phyloP scores from a whole-genome alignment of 2,113 vertebrate species.

The Brienomyrus brachyistius region DNA sequence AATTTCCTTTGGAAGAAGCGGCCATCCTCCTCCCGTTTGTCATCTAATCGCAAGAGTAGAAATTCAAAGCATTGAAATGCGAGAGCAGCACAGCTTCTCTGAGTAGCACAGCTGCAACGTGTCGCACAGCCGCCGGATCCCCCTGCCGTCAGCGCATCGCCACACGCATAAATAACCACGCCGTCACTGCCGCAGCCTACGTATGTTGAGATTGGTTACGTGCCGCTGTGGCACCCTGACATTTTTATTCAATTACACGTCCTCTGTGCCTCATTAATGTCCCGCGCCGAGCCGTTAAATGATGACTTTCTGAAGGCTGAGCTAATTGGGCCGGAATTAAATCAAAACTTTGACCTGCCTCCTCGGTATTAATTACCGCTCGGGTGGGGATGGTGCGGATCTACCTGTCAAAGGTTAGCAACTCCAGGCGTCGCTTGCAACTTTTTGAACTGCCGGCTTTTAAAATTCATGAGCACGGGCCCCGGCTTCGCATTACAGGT shows the following conservation, averaged over 20 bases:
- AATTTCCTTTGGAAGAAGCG: neutral
- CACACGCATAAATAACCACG: neutral
- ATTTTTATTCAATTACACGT: neutral
- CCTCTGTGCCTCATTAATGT: neutral
- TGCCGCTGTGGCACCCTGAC: neutral
- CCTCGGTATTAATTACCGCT: slow-evolving; percentile 10
- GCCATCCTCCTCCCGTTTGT: neutral
- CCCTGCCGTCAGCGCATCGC: neutral
- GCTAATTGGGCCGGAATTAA: neutral
- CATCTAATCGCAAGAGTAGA: neutral
- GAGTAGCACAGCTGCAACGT: neutral
- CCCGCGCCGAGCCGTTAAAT: neutral
- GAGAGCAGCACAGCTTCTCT: neutral
- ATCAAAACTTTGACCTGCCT: slow-evolving; percentile 13
- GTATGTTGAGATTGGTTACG: neutral
- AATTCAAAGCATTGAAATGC: neutral
- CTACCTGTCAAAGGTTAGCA: slow-evolving; percentile 13
- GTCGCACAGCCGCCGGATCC: neutral
- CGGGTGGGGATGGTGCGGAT: neutral
- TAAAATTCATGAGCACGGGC: slow-evolving; percentile 15
- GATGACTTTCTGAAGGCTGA: neutral
- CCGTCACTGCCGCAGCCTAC: neutral
- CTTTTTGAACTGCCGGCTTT: neutral
- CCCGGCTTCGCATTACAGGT: slow-evolving; percentile 3
- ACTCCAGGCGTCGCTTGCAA: neutral